phyloP scores from a whole-genome alignment of 1,140 invertebrate genomes.

The Saxidomus purpurata region DNA sequence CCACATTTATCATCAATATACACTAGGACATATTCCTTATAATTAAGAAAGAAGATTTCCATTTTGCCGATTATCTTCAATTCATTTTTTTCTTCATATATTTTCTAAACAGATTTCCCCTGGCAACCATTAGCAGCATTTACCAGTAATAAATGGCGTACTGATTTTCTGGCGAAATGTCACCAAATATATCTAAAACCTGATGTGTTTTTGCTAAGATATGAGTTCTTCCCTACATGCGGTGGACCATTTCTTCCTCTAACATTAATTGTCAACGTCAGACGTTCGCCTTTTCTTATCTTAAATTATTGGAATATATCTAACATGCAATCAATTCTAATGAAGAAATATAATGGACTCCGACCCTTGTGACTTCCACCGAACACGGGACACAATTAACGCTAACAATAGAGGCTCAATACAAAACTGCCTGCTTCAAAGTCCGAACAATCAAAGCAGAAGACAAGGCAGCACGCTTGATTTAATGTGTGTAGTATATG shows the following conservation, averaged over 20 bases:
- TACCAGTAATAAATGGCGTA: slow-evolving; percentile 6
- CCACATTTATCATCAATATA: neutral
- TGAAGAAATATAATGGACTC: no score
- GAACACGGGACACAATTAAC: no score
- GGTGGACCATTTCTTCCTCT: slow-evolving; percentile 3
- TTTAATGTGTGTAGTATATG: no score
- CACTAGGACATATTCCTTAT: neutral
- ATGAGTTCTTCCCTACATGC: neutral
- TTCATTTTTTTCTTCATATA: neutral
- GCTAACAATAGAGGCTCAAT: no score
- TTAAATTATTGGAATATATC: neutral
- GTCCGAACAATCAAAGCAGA: no score
- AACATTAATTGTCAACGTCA: slow-evolving; percentile 24
- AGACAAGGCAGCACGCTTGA: no score
- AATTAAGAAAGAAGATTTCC: slow-evolving; percentile 2
- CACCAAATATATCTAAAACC: slow-evolving; percentile 11
- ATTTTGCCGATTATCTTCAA: neutral
- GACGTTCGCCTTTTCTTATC: neutral
- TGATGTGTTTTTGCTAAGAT: neutral
- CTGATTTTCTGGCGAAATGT: slow-evolving; percentile 5
- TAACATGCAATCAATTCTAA: neutral
- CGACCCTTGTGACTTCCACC: no score
- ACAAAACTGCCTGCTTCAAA: no score
- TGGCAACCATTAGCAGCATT: neutral
- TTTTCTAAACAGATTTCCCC: slow-evolving; percentile 1